Base-by-base conservation (phyloP, 2,797 vertebrate species). In the Enteromius treurensis region DNA sequence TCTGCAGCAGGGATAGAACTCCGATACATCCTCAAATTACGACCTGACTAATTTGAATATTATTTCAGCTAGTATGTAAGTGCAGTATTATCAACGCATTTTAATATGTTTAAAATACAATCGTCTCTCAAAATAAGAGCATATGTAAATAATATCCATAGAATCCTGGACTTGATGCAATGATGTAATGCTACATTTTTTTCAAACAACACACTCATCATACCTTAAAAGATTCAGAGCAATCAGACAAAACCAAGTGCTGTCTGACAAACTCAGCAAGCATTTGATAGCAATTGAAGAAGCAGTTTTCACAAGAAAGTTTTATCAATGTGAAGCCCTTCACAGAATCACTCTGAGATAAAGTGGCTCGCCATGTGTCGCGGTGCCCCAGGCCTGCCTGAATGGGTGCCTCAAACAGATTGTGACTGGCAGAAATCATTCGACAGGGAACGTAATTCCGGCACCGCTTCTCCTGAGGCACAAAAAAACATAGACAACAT, bases 351-450 rank as follows among this genome's bases (percentile, higher is more conserved):
- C 64, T 83, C 51, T 47, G 55, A 23, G 65, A 74, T 68, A 17
- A 75, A 80, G 75, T 62, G 69, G 82, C 45, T 73, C 75, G 80
- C 77, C 69, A 79, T 34, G 32, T 84, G 21, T 73, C 29, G 55
- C 68, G 55, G 70, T 70, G 79, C 87, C 73, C 73, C 84, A 79
- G 85, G 88, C 89, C 82, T 83, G 60, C 64, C 86, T 86, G 85
- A 85, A 84, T 69, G 5, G 40, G 70, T 82, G 81, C 84, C 81
- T 92, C 83, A 64, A 79, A 88, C 84, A 85, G 85, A 92, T 91
- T 90, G 91, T 89, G 87, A 88, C 88, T 91, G 90, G 90, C 90
- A 88, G 74, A 85, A 91, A 92, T 92, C 89, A 90, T 89, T 91
- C 90, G 85, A 83, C 87, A 60, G 84, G 84, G 80, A 85, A 77